Evolutionary conservation across 2,113 vertebrate species (phyloP).

Genomic region (Bubalus kerabau): DNA sequence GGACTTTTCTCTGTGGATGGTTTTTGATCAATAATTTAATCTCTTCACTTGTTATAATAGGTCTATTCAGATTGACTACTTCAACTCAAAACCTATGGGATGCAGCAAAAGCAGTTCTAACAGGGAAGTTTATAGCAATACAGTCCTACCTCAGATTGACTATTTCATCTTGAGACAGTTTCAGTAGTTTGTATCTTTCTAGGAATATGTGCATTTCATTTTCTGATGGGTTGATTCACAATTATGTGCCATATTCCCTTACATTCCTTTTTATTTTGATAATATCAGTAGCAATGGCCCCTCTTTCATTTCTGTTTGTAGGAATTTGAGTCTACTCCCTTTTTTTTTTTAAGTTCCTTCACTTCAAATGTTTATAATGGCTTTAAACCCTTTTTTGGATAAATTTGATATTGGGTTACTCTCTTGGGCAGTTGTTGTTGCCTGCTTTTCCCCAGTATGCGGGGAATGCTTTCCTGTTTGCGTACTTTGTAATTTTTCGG

Average conservation of each 20-base stretch:
- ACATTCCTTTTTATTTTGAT: not conserved
- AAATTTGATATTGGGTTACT: not conserved
- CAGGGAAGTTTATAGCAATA: not conserved
- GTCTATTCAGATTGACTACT: not conserved
- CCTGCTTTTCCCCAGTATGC: not conserved
- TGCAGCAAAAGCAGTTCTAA: not conserved
- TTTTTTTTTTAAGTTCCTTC: not conserved
- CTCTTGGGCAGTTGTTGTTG: not conserved
- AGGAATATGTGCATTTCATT: not conserved
- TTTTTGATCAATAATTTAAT: not conserved
- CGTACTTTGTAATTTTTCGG: not conserved
- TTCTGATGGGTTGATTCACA: no score
- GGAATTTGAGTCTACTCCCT: not conserved
- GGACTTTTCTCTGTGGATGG: not conserved
- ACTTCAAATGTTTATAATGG: not conserved
- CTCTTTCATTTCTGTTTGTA: not conserved
- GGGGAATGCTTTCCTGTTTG: not conserved
- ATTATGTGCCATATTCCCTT: not conserved
- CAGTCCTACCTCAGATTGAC: not conserved
- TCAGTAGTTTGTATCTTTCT: not conserved
- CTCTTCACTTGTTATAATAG: not conserved
- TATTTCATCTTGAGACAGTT: not conserved
- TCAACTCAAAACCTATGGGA: not conserved
- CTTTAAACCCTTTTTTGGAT: not conserved
- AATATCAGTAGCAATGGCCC: not conserved